Base-by-base conservation (phyloP, 2,888 invertebrate species). In the Trichopoda pennipes region DNA sequence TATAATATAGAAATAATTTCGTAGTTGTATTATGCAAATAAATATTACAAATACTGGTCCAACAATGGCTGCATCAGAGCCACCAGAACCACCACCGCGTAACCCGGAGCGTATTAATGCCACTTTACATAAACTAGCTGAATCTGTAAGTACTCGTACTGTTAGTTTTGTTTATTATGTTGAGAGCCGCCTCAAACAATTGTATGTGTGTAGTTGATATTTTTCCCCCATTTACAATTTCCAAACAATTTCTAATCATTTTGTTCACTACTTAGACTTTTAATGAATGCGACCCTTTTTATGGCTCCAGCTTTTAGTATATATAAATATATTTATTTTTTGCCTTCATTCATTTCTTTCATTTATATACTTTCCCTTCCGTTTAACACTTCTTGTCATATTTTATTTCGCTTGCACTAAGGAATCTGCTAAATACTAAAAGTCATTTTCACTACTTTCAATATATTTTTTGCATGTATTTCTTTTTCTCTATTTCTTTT, bases 71-170 rank as follows among this genome's bases (percentile, higher is more conserved):
- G 90, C 91, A 85, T 89, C 91, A 84, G 91, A 91, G 89, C 91
- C 91, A 86, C 91, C 91, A 89, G 91, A 91, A 88, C 91, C 91
- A 85, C 91, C 91, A 88, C 91, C 91, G 86, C 89, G 91, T 86
- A 91, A 91, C 88, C 91, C 91, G 88, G 91, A 91, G 87, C 90
- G 91, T 86, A 91, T 91, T 88, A 91, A 91, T 87, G 91, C 91
- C 86, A 91, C 91, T 85, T 87, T 91, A 85, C 90, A 91, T 86
- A 91, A 91, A 87, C 87, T 91, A 82, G 87, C 89, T 85, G 91
- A 91, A 87, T 89, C 91, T 87, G 91, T 91, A 91, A 90, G 90
- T 90, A 89, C 88, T 81, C 28, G 60, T 58, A 89, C 88, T 80
- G 60, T 58, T 68, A 38, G 61, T 53, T 56, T 32, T 55, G 21